Percentiles rank a stretch among this genome's conserved stretches.
phyloP scores from a whole-genome alignment of 2,113 vertebrate species.

The Loxodonta africana region DNA sequence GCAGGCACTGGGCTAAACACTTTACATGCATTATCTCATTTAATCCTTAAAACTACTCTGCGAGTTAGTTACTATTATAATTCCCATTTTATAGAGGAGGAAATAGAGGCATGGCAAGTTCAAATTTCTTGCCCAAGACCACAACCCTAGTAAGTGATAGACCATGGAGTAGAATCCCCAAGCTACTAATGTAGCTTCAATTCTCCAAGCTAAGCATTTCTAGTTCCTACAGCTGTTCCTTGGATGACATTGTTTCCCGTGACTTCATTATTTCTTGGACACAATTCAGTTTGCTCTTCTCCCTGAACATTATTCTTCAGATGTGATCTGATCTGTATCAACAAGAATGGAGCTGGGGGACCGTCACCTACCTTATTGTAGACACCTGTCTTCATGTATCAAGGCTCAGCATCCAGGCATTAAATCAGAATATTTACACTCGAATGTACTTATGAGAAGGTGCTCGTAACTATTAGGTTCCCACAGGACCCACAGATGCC shows the following conservation, averaged over 20 bases:
- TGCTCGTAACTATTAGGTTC: background rate
- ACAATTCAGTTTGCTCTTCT: background rate
- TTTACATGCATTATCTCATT: background rate
- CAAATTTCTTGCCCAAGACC: background rate
- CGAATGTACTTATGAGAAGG: background rate
- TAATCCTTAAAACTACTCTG: background rate
- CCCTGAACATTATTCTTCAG: background rate
- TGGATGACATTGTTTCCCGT: background rate
- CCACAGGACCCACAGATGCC: background rate
- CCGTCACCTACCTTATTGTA: background rate
- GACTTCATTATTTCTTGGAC: background rate
- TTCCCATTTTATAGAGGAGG: slow-evolving; percentile 16
- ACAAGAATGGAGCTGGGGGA: background rate
- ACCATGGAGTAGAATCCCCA: background rate
- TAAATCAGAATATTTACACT: background rate
- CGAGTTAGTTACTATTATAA: background rate
- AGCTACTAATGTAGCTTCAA: background rate
- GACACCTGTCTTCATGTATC: background rate
- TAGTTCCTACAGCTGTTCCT: background rate
- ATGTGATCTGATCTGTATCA: background rate
- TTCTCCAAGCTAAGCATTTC: slow-evolving; percentile 43
- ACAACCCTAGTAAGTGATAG: background rate
- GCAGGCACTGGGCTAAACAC: background rate
- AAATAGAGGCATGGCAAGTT: slow-evolving; percentile 5
- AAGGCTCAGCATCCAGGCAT: background rate